Conservation (phyloP, 2,888 invertebrate genomes). For the Leptarthrus brevirostris region DNA sequence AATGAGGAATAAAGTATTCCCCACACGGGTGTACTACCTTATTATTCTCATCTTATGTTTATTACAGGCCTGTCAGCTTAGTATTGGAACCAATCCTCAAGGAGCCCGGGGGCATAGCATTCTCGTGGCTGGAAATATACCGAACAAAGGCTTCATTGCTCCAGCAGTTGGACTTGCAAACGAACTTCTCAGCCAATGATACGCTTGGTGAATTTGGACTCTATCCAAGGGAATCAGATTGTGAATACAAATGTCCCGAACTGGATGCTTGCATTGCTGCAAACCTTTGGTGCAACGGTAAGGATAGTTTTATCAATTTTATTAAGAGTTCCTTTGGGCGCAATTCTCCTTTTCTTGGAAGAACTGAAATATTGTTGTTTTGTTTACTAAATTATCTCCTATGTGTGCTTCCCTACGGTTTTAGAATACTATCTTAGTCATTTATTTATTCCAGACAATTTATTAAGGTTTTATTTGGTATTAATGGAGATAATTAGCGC, state of each 20-base stretch:
- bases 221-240: constrained; percentile 69
- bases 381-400: constrained; percentile 17
- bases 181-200: constrained; percentile 63
- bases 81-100: constrained; percentile 76
- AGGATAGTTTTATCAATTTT: constrained; percentile 59
- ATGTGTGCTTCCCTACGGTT: neutral
- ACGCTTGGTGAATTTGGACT: constrained; percentile 67
- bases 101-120: constrained; percentile 81
- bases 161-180: constrained; percentile 70
- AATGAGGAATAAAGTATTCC: neutral
- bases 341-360: neutral
- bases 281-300: constrained; percentile 81
- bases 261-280: constrained; percentile 82
- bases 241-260: constrained; percentile 76
- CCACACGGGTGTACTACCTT: neutral
- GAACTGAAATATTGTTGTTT: constrained; percentile 1
- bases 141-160: constrained; percentile 73
- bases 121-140: constrained; percentile 81
- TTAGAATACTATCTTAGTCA: neutral
- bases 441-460: no score
- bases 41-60: constrained; percentile 14
- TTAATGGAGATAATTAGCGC: neutral
- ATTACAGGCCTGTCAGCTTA: constrained; percentile 71
- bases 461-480: neutral
- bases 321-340: neutral